These are phyloP conservation scores for Ondatra zibethicus DNA, from an alignment of 2,113 vertebrate species.

Conservation along the genomic window DNA sequence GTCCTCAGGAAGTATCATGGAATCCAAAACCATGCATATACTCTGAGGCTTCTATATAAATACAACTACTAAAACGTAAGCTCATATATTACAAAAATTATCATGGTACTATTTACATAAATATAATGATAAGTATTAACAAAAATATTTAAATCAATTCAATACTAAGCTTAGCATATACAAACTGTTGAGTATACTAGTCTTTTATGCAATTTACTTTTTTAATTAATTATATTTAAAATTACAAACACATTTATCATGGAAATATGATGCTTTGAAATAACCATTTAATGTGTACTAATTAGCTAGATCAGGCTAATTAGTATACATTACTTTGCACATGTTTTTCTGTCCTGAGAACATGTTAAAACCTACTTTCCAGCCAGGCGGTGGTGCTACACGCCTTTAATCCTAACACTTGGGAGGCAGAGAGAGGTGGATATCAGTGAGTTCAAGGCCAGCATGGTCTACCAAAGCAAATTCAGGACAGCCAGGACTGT, in stretches of 20 bases:
- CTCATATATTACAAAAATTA: slow-evolving; percentile 29
- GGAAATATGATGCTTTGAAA: not conserved
- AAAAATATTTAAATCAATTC: not conserved
- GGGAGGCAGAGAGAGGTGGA: too few relatives aligned
- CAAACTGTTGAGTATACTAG: not conserved
- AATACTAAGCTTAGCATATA: not conserved
- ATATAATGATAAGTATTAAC: not conserved
- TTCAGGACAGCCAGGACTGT: too few relatives aligned
- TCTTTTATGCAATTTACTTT: not conserved
- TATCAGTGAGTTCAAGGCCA: too few relatives aligned
- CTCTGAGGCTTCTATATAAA: not conserved
- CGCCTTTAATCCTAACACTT: too few relatives aligned
- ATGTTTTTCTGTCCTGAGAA: not conserved
- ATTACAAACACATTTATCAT: not conserved
- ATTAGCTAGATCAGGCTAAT: not conserved
- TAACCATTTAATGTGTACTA: not conserved
- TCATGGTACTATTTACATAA: not conserved
- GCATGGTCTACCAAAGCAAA: too few relatives aligned
- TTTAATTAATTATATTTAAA: not conserved
- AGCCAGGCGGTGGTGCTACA: too few relatives aligned
- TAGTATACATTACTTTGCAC: not conserved
- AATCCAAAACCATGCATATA: not conserved
- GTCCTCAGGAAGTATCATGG: not conserved
- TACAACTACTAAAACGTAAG: not conserved
- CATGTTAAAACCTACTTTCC: not conserved